A percentile compares a stretch with the other conserved stretches of the same genome.
These are phyloP conservation scores for Sarcophaga peregrina DNA, from an alignment of 1,140 invertebrate genomes.

Conservation along the genomic window DNA sequence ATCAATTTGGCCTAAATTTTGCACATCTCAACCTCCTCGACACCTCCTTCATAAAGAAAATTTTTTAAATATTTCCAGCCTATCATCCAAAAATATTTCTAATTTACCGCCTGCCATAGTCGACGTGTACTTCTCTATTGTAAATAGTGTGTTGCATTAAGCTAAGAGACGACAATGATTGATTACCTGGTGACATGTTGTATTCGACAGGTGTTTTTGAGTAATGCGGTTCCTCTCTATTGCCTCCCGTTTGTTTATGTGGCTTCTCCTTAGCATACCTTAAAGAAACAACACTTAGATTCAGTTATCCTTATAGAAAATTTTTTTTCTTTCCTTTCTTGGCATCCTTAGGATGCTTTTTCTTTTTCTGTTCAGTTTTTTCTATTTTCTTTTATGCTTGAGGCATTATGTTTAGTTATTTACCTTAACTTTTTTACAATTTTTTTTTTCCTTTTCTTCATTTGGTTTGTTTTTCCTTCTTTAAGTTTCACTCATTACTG, in stretches of 20 bases:
- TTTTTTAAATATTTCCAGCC: no score
- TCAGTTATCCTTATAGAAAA: background rate
- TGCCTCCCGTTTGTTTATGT: background rate
- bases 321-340: constrained; percentile 15
- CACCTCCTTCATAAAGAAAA: no score
- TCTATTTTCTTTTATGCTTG: constrained; percentile 10
- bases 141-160: background rate
- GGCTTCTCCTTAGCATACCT: background rate
- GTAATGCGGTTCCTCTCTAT: constrained; percentile 19
- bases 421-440: no score
- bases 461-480: background rate
- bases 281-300: background rate
- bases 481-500: constrained; percentile 10
- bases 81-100: no score
- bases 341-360: background rate
- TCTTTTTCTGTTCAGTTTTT: background rate
- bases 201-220: constrained; percentile 40
- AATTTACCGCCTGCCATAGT: no score
- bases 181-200: constrained; percentile 36
- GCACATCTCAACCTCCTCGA: no score
- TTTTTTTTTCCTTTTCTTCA: background rate
- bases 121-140: no score
- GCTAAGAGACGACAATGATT: constrained; percentile 14
- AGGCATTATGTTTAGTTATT: background rate
- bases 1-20: no score